Evolutionary conservation across 2,888 invertebrate genomes (phyloP), one percentile per base, ranked within the genome.

Genomic region (Rhagonycha lutea): DNA sequence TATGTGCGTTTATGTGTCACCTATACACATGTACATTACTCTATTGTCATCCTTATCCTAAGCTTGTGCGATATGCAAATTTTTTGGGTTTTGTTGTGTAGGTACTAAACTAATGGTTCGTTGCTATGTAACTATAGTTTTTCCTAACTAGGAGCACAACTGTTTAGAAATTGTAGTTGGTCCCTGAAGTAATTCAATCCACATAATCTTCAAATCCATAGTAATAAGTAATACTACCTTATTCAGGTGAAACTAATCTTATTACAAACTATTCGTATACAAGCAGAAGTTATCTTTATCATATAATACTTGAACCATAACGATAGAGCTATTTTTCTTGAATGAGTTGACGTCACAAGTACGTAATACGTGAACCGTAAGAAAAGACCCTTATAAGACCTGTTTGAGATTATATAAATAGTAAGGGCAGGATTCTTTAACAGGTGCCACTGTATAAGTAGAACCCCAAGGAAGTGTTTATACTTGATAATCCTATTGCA

Each of bases 1-100:
- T 85, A 83, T 81, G 84, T 81, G 79, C 79, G 81, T 82, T 81
- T 84, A 83, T 84, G 84, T 84, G 84, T 84, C 84, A 83, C 84
- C 83, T 84, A 83, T 83, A 78, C 71, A 75, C 73, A 73, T 73
- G 73, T 73, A 75, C 73, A 72, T 65, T 77, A 62, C 70, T 74
- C 75, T 70, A 78, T 78, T 78, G 77, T 78, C 75, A 78, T 78
- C 77, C 73, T 77, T 74, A 77, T 76, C 69, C 76, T 68, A 14
- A 14, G 65, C 24, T 68, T 70, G 29, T 65, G 67, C 14, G 63
- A 68, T 76, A 76, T 76, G 76, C 73, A 76, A 76, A 76, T 76
- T 26, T 69, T 69, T 69, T 61, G 47, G 69, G 69, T 63, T 61
- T 68, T 69, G 62, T 73, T 68, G 32, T 68, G 29, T 65, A 24